These are phyloP conservation scores for Cepaea hortensis DNA, from an alignment of 2,888 invertebrate species.

Conservation along the genomic window DNA sequence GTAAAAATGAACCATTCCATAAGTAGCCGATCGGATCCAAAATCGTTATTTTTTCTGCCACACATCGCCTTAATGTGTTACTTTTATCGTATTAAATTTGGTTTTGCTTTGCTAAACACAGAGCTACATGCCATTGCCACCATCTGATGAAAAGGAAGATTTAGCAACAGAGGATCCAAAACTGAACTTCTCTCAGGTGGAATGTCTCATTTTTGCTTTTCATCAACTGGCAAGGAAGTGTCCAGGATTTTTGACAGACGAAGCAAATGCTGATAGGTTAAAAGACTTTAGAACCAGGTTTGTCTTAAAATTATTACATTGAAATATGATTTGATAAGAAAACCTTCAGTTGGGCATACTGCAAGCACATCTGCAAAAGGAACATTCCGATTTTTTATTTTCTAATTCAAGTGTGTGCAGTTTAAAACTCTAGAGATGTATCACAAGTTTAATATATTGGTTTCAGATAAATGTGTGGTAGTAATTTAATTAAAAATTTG, in stretches of 20 bases:
- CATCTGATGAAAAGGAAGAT: slow-evolving; percentile 80
- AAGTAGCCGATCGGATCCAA: too few species aligned
- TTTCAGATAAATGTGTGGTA: too few species aligned
- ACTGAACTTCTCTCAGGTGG: slow-evolving; percentile 93
- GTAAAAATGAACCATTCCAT: too few species aligned
- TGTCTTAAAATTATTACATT: not conserved
- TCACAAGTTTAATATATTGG: too few species aligned
- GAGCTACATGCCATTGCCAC: slow-evolving; percentile 92
- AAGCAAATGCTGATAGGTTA: slow-evolving; percentile 83
- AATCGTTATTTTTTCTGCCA: not conserved
- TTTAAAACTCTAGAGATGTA: too few species aligned
- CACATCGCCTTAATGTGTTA: too few species aligned
- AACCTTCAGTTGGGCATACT: not conserved
- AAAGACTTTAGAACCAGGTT: slow-evolving; percentile 86
- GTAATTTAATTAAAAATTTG: too few species aligned
- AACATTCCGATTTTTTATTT: too few species aligned
- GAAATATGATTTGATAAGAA: not conserved
- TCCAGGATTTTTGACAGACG: slow-evolving; percentile 84
- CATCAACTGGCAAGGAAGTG: slow-evolving; percentile 87
- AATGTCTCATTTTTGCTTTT: slow-evolving; percentile 88
- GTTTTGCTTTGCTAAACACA: slow-evolving; percentile 75
- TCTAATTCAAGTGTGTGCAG: too few species aligned
- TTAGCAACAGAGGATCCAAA: slow-evolving; percentile 82
- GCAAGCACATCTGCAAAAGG: too few species aligned
- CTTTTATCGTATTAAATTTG: not conserved